These are phyloP conservation scores for Ceratoteleas bidentatus DNA, from an alignment of 1,140 invertebrate species.

Conservation along the genomic window DNA sequence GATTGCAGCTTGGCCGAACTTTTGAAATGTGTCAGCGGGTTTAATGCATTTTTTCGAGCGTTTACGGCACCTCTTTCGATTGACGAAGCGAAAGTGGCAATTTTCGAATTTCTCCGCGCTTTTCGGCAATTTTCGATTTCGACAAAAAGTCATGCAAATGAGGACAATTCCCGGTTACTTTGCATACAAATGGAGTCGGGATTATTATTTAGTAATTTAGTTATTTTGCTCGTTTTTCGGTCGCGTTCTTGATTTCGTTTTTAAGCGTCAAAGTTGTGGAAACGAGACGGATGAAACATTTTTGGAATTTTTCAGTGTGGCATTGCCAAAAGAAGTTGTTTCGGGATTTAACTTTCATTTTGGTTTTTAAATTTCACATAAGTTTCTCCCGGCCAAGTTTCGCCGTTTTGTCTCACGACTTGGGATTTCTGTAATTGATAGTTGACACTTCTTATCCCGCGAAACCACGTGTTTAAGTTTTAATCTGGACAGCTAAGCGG, in stretches of 20 bases:
- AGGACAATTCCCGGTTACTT: not conserved
- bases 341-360: not conserved
- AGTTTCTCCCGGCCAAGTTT: not conserved
- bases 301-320: not conserved
- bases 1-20: conserved; percentile 55
- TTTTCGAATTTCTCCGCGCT: not conserved
- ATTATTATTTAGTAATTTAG: not conserved
- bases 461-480: too few relatives aligned
- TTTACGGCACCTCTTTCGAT: not conserved
- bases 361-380: not conserved
- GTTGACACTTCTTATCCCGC: not conserved
- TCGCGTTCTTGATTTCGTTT: not conserved
- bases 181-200: not conserved
- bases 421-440: not conserved
- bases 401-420: not conserved
- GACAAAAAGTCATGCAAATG: not conserved
- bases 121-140: not conserved
- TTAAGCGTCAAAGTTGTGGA: not conserved
- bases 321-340: not conserved
- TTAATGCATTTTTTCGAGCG: conserved; percentile 33
- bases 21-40: conserved; percentile 48
- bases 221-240: not conserved
- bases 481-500: too few relatives aligned
- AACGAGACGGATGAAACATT: conserved; percentile 3
- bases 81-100: not conserved